Evolutionary conservation across 2,797 vertebrate species (phyloP).

Genomic region (Lerista edwardsae): DNA sequence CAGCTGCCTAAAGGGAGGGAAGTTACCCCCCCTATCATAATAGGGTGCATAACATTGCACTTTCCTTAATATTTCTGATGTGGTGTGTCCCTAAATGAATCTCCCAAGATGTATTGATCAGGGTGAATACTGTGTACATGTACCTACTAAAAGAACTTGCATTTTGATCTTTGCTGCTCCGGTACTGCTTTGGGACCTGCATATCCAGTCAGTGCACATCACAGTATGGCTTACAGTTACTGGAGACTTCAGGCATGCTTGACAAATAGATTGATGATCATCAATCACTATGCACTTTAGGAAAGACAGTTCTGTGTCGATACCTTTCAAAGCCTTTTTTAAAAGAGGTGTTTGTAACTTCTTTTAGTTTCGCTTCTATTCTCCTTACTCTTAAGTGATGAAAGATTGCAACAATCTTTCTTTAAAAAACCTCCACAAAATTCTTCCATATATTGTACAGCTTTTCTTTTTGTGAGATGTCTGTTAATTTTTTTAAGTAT

Average conservation of each 20-base stretch:
- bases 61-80: too few relatives aligned
- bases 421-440: too few relatives aligned
- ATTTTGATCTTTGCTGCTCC: too few relatives aligned
- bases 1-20: too few relatives aligned
- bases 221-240: neutral
- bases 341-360: neutral
- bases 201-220: neutral
- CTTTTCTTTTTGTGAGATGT: neutral
- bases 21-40: too few relatives aligned
- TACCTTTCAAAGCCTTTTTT: neutral
- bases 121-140: too few relatives aligned
- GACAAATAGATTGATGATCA: neutral
- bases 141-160: too few relatives aligned
- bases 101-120: too few relatives aligned
- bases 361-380: neutral
- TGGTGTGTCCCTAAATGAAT: too few relatives aligned
- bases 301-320: neutral
- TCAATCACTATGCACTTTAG: neutral
- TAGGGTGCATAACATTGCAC: too few relatives aligned
- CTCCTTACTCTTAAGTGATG: neutral
- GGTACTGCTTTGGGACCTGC: neutral
- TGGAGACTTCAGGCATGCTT: neutral
- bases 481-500: neutral
- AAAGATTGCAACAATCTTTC: neutral
- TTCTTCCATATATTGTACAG: neutral